phyloP scores from a whole-genome alignment of 1,140 invertebrate genomes.

The Armadillidium nasatum region DNA sequence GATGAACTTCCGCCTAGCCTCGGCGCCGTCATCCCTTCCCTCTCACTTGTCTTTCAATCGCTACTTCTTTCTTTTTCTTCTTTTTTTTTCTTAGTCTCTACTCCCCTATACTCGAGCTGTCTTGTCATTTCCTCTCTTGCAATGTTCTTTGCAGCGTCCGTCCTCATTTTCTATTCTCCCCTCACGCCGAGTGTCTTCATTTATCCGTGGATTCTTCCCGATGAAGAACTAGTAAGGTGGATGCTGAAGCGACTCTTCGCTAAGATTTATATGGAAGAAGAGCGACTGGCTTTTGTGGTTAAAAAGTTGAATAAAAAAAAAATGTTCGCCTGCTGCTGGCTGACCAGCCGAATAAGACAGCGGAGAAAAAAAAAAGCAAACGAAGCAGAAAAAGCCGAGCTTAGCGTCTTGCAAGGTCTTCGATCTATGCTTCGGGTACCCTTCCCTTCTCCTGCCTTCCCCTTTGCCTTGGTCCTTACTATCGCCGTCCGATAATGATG shows the following conservation, averaged over 20 bases:
- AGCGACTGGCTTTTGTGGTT: conserved; percentile 6
- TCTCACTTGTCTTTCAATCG: not conserved
- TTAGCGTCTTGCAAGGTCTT: not conserved
- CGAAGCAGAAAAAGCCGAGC: not conserved
- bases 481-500: not conserved
- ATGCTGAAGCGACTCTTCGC: not conserved
- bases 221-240: not conserved
- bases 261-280: not conserved
- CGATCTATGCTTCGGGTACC: not conserved
- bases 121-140: conserved; percentile 1
- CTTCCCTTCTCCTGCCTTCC: no score
- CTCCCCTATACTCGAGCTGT: not conserved
- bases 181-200: not conserved
- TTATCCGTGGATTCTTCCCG: not conserved
- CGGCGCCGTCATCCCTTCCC: not conserved
- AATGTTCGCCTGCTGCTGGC: not conserved
- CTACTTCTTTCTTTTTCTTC: not conserved
- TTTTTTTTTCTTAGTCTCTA: not conserved
- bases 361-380: not conserved
- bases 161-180: not conserved
- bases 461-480: not conserved
- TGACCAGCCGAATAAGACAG: not conserved
- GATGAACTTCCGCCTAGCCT: conserved; percentile 4
- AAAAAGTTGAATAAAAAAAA: not conserved
- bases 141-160: not conserved